phyloP scores from a whole-genome alignment of 1,140 invertebrate species.

The Lordiphosa clarofinis region DNA sequence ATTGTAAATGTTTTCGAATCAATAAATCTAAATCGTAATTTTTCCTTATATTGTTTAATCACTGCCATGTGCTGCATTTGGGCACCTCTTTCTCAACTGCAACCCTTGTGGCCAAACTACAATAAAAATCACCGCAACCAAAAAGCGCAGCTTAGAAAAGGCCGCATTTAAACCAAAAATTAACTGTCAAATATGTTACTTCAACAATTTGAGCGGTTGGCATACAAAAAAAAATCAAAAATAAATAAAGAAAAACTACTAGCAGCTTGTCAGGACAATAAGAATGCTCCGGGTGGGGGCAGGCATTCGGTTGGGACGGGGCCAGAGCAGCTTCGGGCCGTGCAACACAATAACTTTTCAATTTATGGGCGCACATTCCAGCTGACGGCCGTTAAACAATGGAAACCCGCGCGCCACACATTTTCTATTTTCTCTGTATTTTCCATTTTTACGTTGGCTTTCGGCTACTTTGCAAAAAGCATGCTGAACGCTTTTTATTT shows the following conservation, averaged over 20 bases:
- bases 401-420: slow-evolving; percentile 50
- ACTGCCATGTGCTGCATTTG: no score
- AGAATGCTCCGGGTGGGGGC: slow-evolving; percentile 2
- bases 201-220: slow-evolving; percentile 62
- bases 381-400: slow-evolving; percentile 76
- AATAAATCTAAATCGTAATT: no score
- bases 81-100: no score
- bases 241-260: slow-evolving; percentile 25
- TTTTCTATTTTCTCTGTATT: slow-evolving; percentile 65
- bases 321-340: slow-evolving; percentile 22
- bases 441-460: slow-evolving; percentile 61
- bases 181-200: slow-evolving; percentile 76
- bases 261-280: slow-evolving; percentile 65
- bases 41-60: no score
- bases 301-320: slow-evolving; percentile 3
- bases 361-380: slow-evolving; percentile 74
- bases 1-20: no score
- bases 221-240: slow-evolving; percentile 6
- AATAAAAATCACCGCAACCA: slow-evolving; percentile 14
- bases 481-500: slow-evolving; percentile 48
- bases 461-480: slow-evolving; percentile 73
- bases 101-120: no score
- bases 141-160: slow-evolving; percentile 19
- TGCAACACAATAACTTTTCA: slow-evolving; percentile 75
- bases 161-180: slow-evolving; percentile 64